Conservation (phyloP, 2,888 invertebrate species). For the Caenorhabditis uteleia region DNA sequence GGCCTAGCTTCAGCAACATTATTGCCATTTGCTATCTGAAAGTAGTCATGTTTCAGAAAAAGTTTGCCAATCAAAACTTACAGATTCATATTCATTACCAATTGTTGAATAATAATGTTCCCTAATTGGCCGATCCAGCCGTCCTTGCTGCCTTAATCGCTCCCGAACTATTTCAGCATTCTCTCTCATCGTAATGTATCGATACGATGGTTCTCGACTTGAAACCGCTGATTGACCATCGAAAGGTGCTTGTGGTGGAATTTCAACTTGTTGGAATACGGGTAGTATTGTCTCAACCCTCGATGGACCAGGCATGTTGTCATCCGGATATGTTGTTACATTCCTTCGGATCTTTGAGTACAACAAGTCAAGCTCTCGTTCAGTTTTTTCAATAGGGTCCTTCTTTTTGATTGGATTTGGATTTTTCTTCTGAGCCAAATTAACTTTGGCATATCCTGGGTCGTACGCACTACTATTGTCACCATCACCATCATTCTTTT, state of each 20-base stretch:
- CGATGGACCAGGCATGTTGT: conserved; percentile 26
- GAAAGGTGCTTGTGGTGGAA: conserved; percentile 5
- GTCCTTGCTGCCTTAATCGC: conserved; percentile 55
- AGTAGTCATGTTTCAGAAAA: neutral
- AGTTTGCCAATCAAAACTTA: conserved; percentile 10
- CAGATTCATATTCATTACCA: conserved; percentile 64
- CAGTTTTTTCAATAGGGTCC: conserved; percentile 37
- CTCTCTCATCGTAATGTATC: conserved; percentile 67
- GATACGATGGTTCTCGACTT: conserved; percentile 63
- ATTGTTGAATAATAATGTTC: conserved; percentile 67
- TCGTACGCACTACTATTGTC: conserved; percentile 58
- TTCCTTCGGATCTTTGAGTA: conserved; percentile 47
- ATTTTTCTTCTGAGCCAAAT: conserved; percentile 11
- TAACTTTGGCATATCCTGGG: conserved; percentile 63
- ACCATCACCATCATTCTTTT: conserved; percentile 35
- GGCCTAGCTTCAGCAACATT: neutral
- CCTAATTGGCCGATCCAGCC: conserved; percentile 47
- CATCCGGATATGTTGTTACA: conserved; percentile 13
- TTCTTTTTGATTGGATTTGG: conserved; percentile 13
- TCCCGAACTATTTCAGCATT: conserved; percentile 61
- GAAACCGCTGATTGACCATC: conserved; percentile 40
- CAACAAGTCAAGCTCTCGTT: conserved; percentile 56
- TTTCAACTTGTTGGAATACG: conserved; percentile 3
- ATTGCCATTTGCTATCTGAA: neutral
- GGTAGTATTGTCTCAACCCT: conserved; percentile 32